These are phyloP conservation scores for Isurus oxyrinchus DNA, from an alignment of 2,113 vertebrate genomes.

Conservation along the genomic window DNA sequence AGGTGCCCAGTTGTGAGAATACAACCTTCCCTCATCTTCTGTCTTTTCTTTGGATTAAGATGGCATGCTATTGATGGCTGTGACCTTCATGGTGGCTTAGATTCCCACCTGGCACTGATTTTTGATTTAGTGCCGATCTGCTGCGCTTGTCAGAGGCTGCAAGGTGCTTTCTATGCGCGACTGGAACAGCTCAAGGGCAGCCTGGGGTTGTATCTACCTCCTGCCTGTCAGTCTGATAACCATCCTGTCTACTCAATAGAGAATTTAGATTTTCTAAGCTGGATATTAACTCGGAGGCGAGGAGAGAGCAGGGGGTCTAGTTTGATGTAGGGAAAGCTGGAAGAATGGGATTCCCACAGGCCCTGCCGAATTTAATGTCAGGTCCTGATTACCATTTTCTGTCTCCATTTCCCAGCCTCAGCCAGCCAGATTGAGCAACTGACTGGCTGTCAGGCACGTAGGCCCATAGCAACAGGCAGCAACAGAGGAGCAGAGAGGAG, in stretches of 20 bases:
- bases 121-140: conserved; percentile 99
- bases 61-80: conserved; percentile 92
- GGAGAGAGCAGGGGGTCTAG: neutral
- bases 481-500: neutral
- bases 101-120: conserved; percentile 99
- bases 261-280: conserved; percentile 59
- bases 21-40: conserved; percentile 58
- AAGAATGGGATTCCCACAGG: neutral
- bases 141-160: conserved; percentile 98
- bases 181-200: conserved; percentile 99
- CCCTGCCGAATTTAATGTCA: neutral
- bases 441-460: neutral
- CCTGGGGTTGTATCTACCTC: conserved; percentile 66
- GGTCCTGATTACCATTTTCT: too few species aligned
- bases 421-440: neutral
- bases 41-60: conserved; percentile 97
- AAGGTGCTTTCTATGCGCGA: conserved; percentile 99
- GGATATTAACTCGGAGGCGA: too few species aligned
- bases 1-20: conserved; percentile 67
- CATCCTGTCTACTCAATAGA: conserved; percentile 63
- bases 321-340: neutral
- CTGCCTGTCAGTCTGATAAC: conserved; percentile 62
- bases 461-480: neutral
- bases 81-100: conserved; percentile 99
- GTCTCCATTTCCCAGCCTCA: neutral